These are phyloP conservation scores for Alviniconcha strummeri DNA, from an alignment of 2,888 invertebrate species.

Conservation along the genomic window DNA sequence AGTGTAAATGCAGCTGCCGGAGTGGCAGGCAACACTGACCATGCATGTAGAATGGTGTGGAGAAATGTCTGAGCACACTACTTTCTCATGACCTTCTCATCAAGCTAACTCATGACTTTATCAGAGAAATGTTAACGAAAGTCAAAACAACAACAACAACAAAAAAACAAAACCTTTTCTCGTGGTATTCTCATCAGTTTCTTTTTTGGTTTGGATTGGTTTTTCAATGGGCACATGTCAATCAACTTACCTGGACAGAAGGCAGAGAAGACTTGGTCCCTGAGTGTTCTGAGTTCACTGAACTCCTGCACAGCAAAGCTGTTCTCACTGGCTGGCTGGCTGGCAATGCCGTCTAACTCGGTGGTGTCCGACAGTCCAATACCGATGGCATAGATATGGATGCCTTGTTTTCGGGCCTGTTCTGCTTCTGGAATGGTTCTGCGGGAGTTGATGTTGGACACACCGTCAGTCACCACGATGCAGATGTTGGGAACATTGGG, in stretches of 20 bases:
- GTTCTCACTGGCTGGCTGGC: slow-evolving; percentile 50
- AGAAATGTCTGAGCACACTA: no score
- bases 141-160: no score
- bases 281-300: slow-evolving; percentile 46
- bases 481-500: slow-evolving; percentile 56
- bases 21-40: no score
- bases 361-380: slow-evolving; percentile 54
- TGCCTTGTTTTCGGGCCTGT: slow-evolving; percentile 40
- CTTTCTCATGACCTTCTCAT: no score
- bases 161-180: neutral
- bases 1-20: no score
- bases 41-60: no score
- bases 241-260: slow-evolving; percentile 48
- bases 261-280: slow-evolving; percentile 48
- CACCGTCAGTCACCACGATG: slow-evolving; percentile 65
- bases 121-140: no score
- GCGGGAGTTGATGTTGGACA: slow-evolving; percentile 64
- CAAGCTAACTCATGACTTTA: no score
- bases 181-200: no score
- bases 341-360: slow-evolving; percentile 59
- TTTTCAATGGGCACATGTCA: no score
- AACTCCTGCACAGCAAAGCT: slow-evolving; percentile 54
- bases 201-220: no score
- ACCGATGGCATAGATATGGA: slow-evolving; percentile 52
- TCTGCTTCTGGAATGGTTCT: slow-evolving; percentile 63